Base-by-base conservation (phyloP, 2,113 vertebrate genomes). In the Oenanthe oenanthe region DNA sequence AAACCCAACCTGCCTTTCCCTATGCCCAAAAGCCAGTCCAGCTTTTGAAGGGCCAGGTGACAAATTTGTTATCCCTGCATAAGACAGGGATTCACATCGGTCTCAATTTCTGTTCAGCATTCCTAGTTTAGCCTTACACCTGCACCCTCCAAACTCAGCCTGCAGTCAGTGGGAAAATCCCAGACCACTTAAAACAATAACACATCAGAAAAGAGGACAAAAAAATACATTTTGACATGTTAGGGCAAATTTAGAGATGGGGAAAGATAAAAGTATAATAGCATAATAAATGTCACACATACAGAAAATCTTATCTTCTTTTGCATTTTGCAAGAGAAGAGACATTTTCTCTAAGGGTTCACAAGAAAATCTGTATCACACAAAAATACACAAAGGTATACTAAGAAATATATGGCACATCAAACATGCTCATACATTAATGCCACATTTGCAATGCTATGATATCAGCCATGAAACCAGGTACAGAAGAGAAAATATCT, bases 1-100 rank as follows among this genome's bases (percentile, higher is more conserved):
- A 88, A 92, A 74, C 5, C 6, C 38, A 87, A 18, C 13, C 28
- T 62, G 32, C 26, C 38, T 56, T 51, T n/a, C 8, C 15, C 26
- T 17, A 18, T 0, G 0, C 25, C 15, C 17, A 9, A 2, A 58
- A 7, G 4, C 15, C 75, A 60, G 14, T 1, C 26, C 32, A 77
- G 9, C 5, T 42, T 43, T 40, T 25, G 4, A 9, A 81, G 13
- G 13, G 40, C 15, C 36, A 85, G 12, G 13, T 28, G 32, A 79
- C 62, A 73, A 32, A 7, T 51, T 54, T 24, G 6, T 65, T 42
- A 66, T 1, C 12, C 13, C 29, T 67, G 7, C 17, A 13, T 0
- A 57, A n/a, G 6, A 36, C 31, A 62, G 13, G 3, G 40, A 48
- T 13, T 12, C n/a, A 54, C 10, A 32, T 0, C 2, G 1, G 13